These are phyloP conservation scores for Morpho helenor DNA, from an alignment of 2,888 invertebrate genomes.

Conservation along the genomic window DNA sequence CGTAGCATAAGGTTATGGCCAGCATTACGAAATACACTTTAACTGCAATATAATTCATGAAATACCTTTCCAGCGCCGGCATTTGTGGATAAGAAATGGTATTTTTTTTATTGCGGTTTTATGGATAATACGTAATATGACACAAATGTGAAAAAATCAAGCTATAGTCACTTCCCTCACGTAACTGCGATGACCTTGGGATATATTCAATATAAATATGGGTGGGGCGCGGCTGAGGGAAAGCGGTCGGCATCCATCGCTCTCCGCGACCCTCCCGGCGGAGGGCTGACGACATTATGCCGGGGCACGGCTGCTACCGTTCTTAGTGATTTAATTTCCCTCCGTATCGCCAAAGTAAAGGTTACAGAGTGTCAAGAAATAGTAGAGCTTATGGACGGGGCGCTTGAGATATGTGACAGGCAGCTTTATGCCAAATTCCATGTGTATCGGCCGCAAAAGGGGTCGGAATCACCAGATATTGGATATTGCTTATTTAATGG, in stretches of 20 bases:
- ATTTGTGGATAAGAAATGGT: too few relatives aligned
- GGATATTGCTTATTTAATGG: slow-evolving; percentile 26
- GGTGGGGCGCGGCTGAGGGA: slow-evolving; percentile 16
- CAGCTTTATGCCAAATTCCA: slow-evolving; percentile 29
- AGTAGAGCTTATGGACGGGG: slow-evolving; percentile 3
- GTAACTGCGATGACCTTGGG: not conserved
- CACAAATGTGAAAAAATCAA: not conserved
- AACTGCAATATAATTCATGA: too few relatives aligned
- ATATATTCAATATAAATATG: slow-evolving; percentile 15
- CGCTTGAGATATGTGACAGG: slow-evolving; percentile 30
- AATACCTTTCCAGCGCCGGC: too few relatives aligned
- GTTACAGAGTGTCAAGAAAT: not conserved
- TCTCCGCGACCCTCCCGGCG: slow-evolving; percentile 25
- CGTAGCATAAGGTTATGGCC: too few relatives aligned
- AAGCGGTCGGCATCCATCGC: slow-evolving; percentile 25
- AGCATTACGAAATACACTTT: too few relatives aligned
- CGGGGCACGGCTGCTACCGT: slow-evolving; percentile 31
- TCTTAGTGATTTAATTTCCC: slow-evolving; percentile 38
- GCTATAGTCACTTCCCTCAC: not conserved
- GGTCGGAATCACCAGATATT: slow-evolving; percentile 21
- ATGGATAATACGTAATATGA: too few relatives aligned
- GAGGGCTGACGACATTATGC: slow-evolving; percentile 30
- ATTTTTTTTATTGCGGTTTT: too few relatives aligned
- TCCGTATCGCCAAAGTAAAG: slow-evolving; percentile 20
- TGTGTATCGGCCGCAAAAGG: slow-evolving; percentile 25